These are phyloP conservation scores for Danio jaintianensis DNA, from an alignment of 2,797 vertebrate genomes.

Conservation along the genomic window DNA sequence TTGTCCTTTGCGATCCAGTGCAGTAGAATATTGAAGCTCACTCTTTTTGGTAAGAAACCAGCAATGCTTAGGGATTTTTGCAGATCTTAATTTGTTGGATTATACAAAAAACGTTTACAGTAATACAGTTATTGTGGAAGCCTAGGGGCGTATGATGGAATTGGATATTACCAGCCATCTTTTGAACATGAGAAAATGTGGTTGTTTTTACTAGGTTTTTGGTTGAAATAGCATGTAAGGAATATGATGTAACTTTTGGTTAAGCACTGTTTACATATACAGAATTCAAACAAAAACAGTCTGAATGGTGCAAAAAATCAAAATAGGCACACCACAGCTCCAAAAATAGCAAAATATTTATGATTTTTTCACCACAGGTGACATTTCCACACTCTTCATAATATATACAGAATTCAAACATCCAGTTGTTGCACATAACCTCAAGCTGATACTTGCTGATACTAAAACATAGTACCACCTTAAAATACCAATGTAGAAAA, in stretches of 20 bases:
- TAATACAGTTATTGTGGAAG: not conserved
- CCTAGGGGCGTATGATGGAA: not conserved
- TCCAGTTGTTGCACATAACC: not conserved
- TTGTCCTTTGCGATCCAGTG: slow-evolving; percentile 99
- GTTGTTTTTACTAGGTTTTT: not conserved
- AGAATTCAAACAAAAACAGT: no score
- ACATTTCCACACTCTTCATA: no score
- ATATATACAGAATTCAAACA: no score
- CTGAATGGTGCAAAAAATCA: no score
- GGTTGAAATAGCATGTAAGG: not conserved
- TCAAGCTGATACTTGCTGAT: not conserved
- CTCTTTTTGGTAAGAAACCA: slow-evolving; percentile 93
- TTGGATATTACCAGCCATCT: not conserved
- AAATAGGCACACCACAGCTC: no score
- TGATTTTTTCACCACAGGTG: no score
- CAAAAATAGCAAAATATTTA: no score
- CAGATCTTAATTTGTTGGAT: not conserved
- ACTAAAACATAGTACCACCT: not conserved
- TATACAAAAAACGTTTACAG: not conserved
- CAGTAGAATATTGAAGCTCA: slow-evolving; percentile 99
- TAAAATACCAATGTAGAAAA: not conserved
- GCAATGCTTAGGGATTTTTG: not conserved
- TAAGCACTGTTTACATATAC: not conserved
- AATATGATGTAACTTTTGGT: not conserved
- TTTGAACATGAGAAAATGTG: not conserved